Evolutionary conservation across 2,888 invertebrate species (phyloP).

Genomic region (Bellardia pandia): DNA sequence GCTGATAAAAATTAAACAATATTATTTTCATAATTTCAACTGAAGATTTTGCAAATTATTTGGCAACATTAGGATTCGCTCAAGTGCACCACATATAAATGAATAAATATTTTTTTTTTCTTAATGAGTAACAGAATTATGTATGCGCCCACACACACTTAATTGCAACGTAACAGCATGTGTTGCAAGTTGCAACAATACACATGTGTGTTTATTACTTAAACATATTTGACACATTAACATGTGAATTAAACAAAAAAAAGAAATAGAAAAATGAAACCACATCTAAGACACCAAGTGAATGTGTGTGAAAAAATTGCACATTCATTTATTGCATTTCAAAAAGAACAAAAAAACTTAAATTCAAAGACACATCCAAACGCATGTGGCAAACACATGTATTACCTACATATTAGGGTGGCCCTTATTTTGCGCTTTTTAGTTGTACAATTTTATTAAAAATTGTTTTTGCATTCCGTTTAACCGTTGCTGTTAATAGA

Average conservation of each 20-base stretch:
- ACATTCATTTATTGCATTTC: slow-evolving; percentile 52
- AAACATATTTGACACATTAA: slow-evolving; percentile 64
- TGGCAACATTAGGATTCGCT: background rate
- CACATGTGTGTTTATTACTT: slow-evolving; percentile 15
- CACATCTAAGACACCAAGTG: slow-evolving; percentile 42
- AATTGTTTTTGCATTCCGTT: too few relatives aligned
- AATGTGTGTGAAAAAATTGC: slow-evolving; percentile 40
- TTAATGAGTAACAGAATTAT: slow-evolving; percentile 21
- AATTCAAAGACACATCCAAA: slow-evolving; percentile 15
- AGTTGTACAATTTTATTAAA: too few relatives aligned
- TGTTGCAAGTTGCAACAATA: background rate
- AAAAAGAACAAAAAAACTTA: slow-evolving; percentile 12
- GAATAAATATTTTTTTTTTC: background rate
- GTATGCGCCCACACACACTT: slow-evolving; percentile 3
- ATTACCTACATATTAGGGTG: background rate
- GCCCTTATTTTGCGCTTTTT: too few relatives aligned
- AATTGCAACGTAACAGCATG: background rate
- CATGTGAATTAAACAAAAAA: slow-evolving; percentile 48
- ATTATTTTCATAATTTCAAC: too few relatives aligned
- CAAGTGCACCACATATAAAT: background rate
- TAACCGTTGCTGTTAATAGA: too few relatives aligned
- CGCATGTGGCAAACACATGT: slow-evolving; percentile 14
- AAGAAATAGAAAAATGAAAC: background rate
- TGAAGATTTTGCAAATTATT: background rate
- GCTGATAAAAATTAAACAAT: too few relatives aligned